Evolutionary conservation across 2,888 invertebrate genomes (phyloP).

Genomic region (Lampropteryx suffumata): DNA sequence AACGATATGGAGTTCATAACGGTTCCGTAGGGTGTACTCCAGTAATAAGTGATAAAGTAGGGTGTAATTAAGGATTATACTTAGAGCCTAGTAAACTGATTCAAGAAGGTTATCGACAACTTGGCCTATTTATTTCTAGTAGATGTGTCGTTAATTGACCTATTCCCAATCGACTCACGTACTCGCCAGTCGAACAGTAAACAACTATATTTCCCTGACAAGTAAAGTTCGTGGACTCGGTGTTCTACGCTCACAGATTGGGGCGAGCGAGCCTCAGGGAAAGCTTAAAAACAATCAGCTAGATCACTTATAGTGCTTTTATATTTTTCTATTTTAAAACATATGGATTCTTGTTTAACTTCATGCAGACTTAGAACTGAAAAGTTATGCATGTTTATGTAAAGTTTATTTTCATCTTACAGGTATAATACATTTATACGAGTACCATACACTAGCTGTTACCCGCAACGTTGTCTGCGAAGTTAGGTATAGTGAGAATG

Average conservation of each 20-base stretch:
- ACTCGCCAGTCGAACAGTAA: conserved; percentile 48
- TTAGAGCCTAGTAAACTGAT: conserved; percentile 13
- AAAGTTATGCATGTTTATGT: no score
- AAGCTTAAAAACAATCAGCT: conserved; percentile 7
- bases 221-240: conserved; percentile 49
- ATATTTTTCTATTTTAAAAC: no score
- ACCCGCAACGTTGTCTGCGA: no score
- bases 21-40: conserved; percentile 13
- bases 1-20: conserved; percentile 23
- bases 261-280: conserved; percentile 22
- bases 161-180: conserved; percentile 58
- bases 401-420: no score
- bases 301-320: background rate
- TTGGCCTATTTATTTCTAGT: conserved; percentile 24
- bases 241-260: conserved; percentile 43
- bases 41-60: conserved; percentile 18
- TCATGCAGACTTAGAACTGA: no score
- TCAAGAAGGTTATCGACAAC: conserved; percentile 19
- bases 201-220: conserved; percentile 58
- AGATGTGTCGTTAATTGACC: conserved; percentile 52
- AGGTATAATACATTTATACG: no score
- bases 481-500: no score
- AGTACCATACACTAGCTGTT: no score
- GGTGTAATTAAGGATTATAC: conserved; percentile 20
- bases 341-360: no score